Conservation (phyloP, 2,113 vertebrate genomes). For the Hyaena hyaena region DNA sequence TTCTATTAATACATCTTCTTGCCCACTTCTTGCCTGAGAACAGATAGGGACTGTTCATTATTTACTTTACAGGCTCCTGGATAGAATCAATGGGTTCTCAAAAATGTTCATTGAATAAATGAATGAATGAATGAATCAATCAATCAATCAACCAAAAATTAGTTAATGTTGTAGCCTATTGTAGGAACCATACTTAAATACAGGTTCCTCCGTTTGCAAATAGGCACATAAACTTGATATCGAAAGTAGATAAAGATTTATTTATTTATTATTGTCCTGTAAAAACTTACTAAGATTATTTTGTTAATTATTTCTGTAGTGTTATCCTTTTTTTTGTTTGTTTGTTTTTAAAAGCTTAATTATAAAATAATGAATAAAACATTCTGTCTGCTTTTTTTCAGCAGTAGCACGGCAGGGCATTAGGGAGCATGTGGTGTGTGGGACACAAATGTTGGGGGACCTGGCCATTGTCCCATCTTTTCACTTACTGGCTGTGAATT, state of each 20-base stretch:
- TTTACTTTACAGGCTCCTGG: background rate
- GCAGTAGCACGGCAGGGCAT: background rate
- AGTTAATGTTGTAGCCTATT: background rate
- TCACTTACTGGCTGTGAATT: background rate
- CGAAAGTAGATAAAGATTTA: background rate
- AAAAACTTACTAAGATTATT: background rate
- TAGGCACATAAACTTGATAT: background rate
- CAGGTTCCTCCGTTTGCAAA: background rate
- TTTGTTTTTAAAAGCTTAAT: background rate
- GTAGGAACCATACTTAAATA: background rate
- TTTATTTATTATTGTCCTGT: background rate
- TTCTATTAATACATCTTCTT: background rate
- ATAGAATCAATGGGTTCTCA: background rate
- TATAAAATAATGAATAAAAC: conserved; percentile 18
- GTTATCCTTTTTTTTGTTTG: background rate
- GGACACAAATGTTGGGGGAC: background rate
- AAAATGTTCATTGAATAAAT: background rate
- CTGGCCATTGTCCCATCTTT: background rate
- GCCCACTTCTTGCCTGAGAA: background rate
- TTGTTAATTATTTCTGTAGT: background rate
- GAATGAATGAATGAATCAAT: background rate
- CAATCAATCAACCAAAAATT: background rate
- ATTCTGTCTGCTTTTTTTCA: background rate
- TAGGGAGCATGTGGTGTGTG: background rate
- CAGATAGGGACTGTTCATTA: background rate